Evolutionary conservation across 1,140 invertebrate species (phyloP), one percentile per base, ranked within the genome.

Genomic region (Penaeus chinensis): DNA sequence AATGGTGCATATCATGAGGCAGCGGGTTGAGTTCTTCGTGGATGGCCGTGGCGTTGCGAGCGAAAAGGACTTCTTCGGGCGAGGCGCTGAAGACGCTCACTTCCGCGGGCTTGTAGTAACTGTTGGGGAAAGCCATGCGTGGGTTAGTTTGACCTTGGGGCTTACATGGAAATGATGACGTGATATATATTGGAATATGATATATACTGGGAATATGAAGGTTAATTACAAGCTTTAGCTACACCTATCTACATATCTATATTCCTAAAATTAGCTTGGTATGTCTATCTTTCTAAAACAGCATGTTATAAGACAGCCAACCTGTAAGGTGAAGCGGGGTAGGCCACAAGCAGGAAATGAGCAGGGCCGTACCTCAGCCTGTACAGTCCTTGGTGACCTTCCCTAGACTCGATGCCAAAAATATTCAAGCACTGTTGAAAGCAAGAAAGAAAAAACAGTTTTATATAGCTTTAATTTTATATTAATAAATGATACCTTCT

Each of bases 321-420:
- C 54, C 54, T 89, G 83, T 89, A 89, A 3, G 78, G 82, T 22
- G 88, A 89, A 10, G 88, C 82, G 10, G 88, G 88, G 63, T 89
- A 74, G 18, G 83, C 88, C 7, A 89, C 66, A 22, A 89, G 83
- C 16, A 80, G 74, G 18, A 89, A 69, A 24, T 84, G 83, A 42
- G 83, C 88, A 3, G 82, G 76, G 1, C 88, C 88, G 24, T 85
- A 82, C 22, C 83, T 24, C 47, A 89, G 76, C 3, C 62, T 32
- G n/a, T 84, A 78, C 16, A 89, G 88, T 18, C 83, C 88, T 27
- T 81, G 65, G 65, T 89, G 88, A 54, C 77, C 37, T n/a, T 89
- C 88, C 19, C 88, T 61, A 18, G 69, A 74, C 66, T 84, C 82
- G 60, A 84, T 65, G 37, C 65, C 78, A n/a, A 85, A 85, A 20